These are phyloP conservation scores for honey bee (Apis mellifera) DNA, from an alignment of 1,140 invertebrate genomes.

Conservation along the genomic window Amel_HAv3.1 CM009933.2:13399501-13400000, in stretches of 20 bases:
- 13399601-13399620: constrained; percentile 65
- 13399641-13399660: constrained; percentile 60
- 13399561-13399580: constrained; percentile 6
- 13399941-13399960: constrained; percentile 44
- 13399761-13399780: neutral
- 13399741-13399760: constrained; percentile 12
- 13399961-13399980: constrained; percentile 14
- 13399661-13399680: constrained; percentile 54
- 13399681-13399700: constrained; percentile 56
- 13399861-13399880: constrained; percentile 58
- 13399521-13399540: constrained; percentile 42
- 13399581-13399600: constrained; percentile 39
- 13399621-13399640: constrained; percentile 58
- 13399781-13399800: neutral
- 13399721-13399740: neutral
- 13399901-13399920: constrained; percentile 44
- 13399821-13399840: constrained; percentile 27
- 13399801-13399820: neutral
- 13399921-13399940: constrained; percentile 33
- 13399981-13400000: constrained; percentile 13
- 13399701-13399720: constrained; percentile 19
- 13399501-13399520: constrained; percentile 46
- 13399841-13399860: constrained; percentile 25
- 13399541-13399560: constrained; percentile 27
- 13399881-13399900: constrained; percentile 69